Conservation (phyloP, 2,113 vertebrate species). For the Spilogale gracilis region DNA sequence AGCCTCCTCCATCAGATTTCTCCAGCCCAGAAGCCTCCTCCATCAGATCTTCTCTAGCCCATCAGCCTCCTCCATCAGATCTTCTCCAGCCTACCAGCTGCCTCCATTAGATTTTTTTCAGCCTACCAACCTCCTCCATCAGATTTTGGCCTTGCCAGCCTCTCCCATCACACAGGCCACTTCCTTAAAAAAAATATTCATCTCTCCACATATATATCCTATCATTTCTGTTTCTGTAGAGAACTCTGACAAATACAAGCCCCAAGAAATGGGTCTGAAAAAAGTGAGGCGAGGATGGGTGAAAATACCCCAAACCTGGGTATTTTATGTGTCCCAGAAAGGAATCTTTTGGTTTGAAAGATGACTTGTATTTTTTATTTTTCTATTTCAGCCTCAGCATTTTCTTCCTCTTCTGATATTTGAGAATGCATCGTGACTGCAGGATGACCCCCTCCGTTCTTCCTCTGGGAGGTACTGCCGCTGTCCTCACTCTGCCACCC, state of each 20-base stretch:
- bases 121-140: too few species aligned
- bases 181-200: neutral
- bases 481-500: fast-evolving
- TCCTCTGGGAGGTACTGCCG: fast-evolving
- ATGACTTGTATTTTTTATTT: neutral
- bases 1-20: too few species aligned
- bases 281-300: neutral
- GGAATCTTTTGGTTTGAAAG: neutral
- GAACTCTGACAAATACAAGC: neutral
- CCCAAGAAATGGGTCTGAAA: neutral
- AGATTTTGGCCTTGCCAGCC: neutral
- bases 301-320: neutral
- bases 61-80: too few species aligned
- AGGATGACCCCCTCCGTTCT: fast-evolving
- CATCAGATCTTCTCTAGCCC: fast-evolving
- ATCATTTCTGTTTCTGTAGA: neutral
- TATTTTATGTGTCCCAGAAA: neutral
- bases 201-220: fast-evolving
- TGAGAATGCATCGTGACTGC: fast-evolving
- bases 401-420: fast-evolving
- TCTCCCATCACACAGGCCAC: fast-evolving
- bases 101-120: too few species aligned
- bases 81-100: neutral
- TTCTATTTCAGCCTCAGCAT: neutral
- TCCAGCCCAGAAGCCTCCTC: too few species aligned